Base-by-base conservation (phyloP, 2,888 invertebrate genomes). In the Patella depressa region DNA sequence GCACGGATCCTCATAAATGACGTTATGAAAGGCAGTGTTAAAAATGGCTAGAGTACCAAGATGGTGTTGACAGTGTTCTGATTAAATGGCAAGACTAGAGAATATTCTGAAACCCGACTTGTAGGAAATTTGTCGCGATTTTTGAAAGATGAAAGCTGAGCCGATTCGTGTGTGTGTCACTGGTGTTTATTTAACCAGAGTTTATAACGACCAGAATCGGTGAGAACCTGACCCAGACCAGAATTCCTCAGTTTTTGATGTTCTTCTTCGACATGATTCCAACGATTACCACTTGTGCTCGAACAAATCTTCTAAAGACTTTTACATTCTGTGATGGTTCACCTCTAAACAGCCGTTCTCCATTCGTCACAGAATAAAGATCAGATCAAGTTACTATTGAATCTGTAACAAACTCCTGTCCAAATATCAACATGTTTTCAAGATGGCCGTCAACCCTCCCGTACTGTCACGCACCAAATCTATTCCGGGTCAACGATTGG, bases 381-480 rank as follows among this genome's bases (percentile, higher is more conserved):
- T n/a, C 19, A 65, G n/a, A 7, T 65, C 65, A n/a, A 65, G 19
- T 65, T 65, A 19, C 65, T 65, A 9, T n/a, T 65, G n/a, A n/a
- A 65, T 19, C n/a, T 65, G 65, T 65, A 65, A 65, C 65, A n/a
- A 19, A 65, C 65, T 19, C 19, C 19, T 65, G 65, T 19, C n/a
- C 19, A 65, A 65, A 65, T 65, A 65, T 65, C 65, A 65, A 65
- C 65, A 65, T 65, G n/a, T n/a, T 65, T 65, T 65, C 65, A 65
- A 65, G 65, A 65, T 65, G 65, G 65, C 65, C 65, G 65, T 65
- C n/a, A 65, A 65, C 65, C n/a, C 19, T 45, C 9, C 65, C n/a
- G n/a, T 17, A 65, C 19, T 4, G 65, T 65, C 65, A 65, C 19
- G 65, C 65, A 65, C 19, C 65, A 65, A 65, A n/a, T 65, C 11